These are phyloP conservation scores for Saccopteryx bilineata DNA, from an alignment of 2,113 vertebrate species.

Conservation along the genomic window DNA sequence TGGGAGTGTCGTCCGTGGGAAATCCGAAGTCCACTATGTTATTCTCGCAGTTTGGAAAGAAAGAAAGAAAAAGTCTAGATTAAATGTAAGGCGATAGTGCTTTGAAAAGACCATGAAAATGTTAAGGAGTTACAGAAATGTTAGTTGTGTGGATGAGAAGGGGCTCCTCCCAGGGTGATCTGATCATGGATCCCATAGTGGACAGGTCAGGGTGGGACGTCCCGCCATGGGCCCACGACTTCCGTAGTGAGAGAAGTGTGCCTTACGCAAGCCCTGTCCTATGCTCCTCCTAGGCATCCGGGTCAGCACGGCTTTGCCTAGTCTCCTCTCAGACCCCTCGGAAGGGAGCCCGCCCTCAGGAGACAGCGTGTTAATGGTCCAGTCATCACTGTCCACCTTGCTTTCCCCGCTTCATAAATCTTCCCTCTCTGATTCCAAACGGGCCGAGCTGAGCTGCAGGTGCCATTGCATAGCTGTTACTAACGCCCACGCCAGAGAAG, in stretches of 20 bases:
- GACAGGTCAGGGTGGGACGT: background rate
- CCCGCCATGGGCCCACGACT: background rate
- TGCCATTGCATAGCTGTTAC: accelerated
- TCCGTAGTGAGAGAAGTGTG: background rate
- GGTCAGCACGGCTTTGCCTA: background rate
- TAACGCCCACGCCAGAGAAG: too few species aligned
- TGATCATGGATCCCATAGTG: background rate
- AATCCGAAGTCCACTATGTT: background rate
- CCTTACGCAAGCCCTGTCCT: background rate
- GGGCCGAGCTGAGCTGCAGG: background rate
- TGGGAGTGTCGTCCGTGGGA: too few species aligned
- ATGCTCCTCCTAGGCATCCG: background rate
- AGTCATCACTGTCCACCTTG: background rate
- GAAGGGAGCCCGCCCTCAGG: background rate
- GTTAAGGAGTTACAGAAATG: background rate
- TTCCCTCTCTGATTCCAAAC: background rate
- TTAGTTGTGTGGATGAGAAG: background rate
- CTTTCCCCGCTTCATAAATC: background rate
- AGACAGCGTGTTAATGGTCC: background rate
- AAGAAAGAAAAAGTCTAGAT: background rate
- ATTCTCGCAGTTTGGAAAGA: background rate
- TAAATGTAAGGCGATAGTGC: background rate
- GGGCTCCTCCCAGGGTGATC: background rate
- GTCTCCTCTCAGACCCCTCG: background rate
- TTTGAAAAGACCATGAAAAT: background rate